phyloP scores from a whole-genome alignment of 2,113 vertebrate genomes.

The Azemiops feae region DNA sequence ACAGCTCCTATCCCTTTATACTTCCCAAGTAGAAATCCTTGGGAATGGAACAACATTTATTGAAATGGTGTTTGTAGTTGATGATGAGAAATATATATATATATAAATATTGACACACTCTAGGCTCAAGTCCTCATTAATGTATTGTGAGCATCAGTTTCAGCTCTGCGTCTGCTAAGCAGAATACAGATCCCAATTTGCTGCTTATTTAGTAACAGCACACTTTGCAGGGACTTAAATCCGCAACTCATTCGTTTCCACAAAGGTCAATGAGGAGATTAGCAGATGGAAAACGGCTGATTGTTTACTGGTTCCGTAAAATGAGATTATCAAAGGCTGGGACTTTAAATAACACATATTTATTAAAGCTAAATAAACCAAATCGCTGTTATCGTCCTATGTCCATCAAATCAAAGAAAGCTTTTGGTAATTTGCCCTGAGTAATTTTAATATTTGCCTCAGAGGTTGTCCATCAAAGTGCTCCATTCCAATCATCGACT shows the following conservation, averaged over 20 bases:
- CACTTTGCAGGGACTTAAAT: background rate
- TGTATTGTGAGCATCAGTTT: background rate
- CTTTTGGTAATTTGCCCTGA: background rate
- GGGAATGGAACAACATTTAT: background rate
- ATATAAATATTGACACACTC: background rate
- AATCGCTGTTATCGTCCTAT: background rate
- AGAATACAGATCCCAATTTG: background rate
- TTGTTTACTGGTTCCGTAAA: background rate
- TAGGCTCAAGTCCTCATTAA: background rate
- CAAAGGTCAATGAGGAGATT: background rate
- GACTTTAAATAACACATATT: background rate
- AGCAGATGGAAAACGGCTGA: background rate
- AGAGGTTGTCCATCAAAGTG: background rate
- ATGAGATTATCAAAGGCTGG: background rate
- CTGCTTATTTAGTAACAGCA: constrained; percentile 9
- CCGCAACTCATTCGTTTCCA: background rate
- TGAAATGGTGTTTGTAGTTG: background rate
- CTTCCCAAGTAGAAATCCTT: background rate
- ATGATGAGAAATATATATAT: background rate
- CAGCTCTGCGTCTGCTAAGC: background rate
- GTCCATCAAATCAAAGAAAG: background rate
- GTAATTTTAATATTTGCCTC: background rate
- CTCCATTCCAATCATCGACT: background rate
- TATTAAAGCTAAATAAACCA: background rate
- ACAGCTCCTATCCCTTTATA: background rate